phyloP scores from a whole-genome alignment of 2,888 invertebrate species.

The Nephrotoma appendiculata region DNA sequence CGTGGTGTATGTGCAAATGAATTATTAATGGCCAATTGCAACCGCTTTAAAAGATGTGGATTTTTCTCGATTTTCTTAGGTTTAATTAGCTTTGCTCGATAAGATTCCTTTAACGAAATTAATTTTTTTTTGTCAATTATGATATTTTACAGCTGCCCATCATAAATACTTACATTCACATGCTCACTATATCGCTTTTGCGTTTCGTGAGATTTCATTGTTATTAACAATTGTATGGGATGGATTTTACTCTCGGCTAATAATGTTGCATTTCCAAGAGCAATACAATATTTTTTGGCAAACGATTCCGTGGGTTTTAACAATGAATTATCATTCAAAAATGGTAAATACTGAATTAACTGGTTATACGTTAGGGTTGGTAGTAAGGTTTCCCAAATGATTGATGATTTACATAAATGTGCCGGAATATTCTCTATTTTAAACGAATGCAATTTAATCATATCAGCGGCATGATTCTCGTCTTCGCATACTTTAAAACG shows the following conservation, averaged over 20 bases:
- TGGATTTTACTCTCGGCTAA: neutral
- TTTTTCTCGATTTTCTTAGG: neutral
- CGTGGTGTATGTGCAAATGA: neutral
- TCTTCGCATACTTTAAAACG: neutral
- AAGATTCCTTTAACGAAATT: neutral
- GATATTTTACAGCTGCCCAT: neutral
- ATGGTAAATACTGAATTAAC: neutral
- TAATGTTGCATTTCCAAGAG: neutral
- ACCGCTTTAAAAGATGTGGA: neutral
- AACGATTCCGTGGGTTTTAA: neutral
- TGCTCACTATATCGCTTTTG: neutral
- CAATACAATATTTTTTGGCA: neutral
- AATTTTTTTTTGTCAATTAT: neutral
- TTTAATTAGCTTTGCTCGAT: neutral
- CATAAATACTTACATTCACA: neutral
- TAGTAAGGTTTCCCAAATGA: neutral
- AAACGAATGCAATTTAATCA: neutral
- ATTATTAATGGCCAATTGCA: neutral
- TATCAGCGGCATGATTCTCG: neutral
- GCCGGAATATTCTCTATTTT: neutral
- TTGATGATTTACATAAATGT: neutral
- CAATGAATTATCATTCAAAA: slow-evolving; percentile 1
- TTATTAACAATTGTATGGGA: neutral
- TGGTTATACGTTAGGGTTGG: neutral
- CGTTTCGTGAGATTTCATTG: neutral